Percentiles rank a stretch among this genome's conserved stretches.
Evolutionary conservation across 2,113 vertebrate species (phyloP).

Genomic region (Crotalus helleri): DNA sequence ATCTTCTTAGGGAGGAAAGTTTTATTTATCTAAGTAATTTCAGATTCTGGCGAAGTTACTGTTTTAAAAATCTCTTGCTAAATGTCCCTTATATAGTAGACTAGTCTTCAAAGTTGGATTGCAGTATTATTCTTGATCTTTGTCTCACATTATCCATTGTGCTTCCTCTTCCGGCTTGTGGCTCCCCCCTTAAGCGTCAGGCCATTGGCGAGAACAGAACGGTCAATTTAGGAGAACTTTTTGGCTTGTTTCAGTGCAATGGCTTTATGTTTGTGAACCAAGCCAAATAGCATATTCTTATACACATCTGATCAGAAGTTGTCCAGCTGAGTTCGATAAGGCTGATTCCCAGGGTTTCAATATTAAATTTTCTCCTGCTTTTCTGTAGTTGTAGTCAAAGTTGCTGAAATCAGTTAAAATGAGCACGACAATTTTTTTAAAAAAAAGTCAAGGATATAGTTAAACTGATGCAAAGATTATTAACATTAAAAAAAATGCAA

Average conservation of each 20-base stretch:
- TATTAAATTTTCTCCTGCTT: background rate
- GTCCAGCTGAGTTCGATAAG: background rate
- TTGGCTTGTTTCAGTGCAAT: background rate
- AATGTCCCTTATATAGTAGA: background rate
- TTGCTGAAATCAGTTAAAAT: background rate
- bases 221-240: background rate
- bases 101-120: background rate
- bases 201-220: background rate
- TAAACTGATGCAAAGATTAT: background rate
- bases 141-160: background rate
- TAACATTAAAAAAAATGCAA: background rate
- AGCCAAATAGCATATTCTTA: background rate
- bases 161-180: background rate
- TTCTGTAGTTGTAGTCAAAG: background rate
- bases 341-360: background rate
- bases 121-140: background rate
- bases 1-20: background rate
- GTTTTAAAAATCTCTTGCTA: background rate
- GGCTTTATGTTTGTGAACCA: background rate
- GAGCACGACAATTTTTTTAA: background rate
- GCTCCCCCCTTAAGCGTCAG: background rate
- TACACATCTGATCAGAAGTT: background rate
- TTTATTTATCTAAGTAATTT: background rate
- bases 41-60: background rate
- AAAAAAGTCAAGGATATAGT: background rate